Percentiles rank a stretch among this genome's conserved stretches.
Evolutionary conservation across 2,888 invertebrate genomes (phyloP).

Genomic region (Amiota minor): DNA sequence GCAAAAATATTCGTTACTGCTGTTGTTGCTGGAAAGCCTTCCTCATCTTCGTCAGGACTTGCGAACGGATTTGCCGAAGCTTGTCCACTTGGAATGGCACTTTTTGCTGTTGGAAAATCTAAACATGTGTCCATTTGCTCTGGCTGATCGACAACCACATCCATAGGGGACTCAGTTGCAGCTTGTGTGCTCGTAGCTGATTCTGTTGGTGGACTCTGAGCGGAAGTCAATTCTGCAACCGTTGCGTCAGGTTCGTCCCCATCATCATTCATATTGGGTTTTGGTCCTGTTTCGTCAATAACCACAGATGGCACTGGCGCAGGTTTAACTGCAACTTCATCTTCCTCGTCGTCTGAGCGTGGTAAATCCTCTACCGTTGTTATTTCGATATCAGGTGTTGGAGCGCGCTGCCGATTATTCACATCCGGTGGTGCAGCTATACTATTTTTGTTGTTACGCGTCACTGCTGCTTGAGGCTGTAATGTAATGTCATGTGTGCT

Average conservation of each 20-base stretch:
- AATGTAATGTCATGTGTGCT: constrained; percentile 69
- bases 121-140: constrained; percentile 72
- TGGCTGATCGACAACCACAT: constrained; percentile 54
- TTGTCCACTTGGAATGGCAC: constrained; percentile 65
- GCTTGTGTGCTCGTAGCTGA: constrained; percentile 61
- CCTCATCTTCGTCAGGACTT: constrained; percentile 72
- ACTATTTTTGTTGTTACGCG: constrained; percentile 48
- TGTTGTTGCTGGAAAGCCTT: constrained; percentile 55
- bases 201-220: constrained; percentile 67
- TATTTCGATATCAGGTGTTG: constrained; percentile 73
- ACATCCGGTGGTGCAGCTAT: constrained; percentile 64
- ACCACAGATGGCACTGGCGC: constrained; percentile 38
- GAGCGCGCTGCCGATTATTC: constrained; percentile 64
- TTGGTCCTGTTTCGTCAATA: constrained; percentile 40
- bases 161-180: constrained; percentile 53
- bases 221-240: constrained; percentile 50
- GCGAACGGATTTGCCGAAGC: constrained; percentile 75
- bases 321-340: constrained; percentile 51
- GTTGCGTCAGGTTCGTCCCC: constrained; percentile 33
- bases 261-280: constrained; percentile 39
- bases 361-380: constrained; percentile 73
- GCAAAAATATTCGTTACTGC: constrained; percentile 63
- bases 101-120: constrained; percentile 65
- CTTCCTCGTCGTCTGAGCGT: constrained; percentile 72
- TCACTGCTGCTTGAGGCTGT: constrained; percentile 71